Percentiles rank a stretch among this genome's conserved stretches.
phyloP scores from a whole-genome alignment of 2,797 vertebrate genomes.

The Calcarius lapponicus region DNA sequence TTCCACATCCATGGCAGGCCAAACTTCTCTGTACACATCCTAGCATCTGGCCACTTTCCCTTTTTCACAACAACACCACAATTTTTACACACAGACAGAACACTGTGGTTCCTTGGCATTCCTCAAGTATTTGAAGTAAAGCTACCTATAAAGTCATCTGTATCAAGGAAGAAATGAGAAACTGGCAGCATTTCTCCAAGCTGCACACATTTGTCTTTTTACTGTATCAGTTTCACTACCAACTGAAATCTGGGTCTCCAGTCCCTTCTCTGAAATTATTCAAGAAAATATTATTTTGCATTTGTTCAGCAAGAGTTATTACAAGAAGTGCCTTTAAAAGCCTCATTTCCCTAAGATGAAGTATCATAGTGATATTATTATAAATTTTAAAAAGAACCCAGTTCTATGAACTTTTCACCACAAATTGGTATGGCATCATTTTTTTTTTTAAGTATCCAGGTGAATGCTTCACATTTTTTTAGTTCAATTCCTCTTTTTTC shows the following conservation, averaged over 20 bases:
- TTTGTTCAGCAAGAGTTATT: background rate
- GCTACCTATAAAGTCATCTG: background rate
- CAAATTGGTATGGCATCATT: background rate
- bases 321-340: background rate
- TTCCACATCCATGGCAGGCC: background rate
- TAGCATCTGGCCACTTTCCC: background rate
- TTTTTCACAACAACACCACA: background rate
- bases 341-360: background rate
- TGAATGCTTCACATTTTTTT: background rate
- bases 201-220: background rate
- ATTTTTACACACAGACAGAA: background rate
- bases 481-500: background rate
- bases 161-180: background rate
- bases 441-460: background rate
- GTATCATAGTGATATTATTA: too few relatives aligned
- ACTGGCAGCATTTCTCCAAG: background rate
- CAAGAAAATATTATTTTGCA: background rate
- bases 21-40: background rate
- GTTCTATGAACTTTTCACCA: background rate
- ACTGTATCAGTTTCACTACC: background rate
- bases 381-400: background rate
- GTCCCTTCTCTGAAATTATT: background rate
- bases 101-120: background rate
- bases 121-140: background rate
- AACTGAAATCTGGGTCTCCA: background rate